Percentiles rank a stretch among this genome's conserved stretches.
Evolutionary conservation across 2,888 invertebrate species (phyloP).

Genomic region (Teleiodes luculella): DNA sequence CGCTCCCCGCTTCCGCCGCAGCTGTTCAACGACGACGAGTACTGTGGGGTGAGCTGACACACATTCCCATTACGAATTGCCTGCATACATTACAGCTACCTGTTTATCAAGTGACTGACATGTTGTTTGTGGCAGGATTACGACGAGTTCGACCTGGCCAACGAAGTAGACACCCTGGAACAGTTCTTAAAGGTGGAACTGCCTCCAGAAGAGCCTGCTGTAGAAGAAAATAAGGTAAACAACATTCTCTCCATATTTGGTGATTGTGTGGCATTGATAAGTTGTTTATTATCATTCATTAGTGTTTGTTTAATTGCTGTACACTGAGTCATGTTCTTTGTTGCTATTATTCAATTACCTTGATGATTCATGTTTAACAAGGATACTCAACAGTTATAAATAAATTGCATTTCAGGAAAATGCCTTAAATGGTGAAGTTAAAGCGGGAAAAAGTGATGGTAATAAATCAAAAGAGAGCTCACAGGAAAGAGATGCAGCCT

Average conservation of each 20-base stretch:
- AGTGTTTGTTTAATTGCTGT: not conserved
- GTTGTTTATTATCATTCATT: not conserved
- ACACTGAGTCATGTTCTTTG: slow-evolving; percentile 4
- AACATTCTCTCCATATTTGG: not conserved
- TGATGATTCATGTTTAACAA: not conserved
- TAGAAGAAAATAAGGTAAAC: slow-evolving; percentile 44
- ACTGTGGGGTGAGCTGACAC: slow-evolving; percentile 86
- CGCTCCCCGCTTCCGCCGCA: slow-evolving; percentile 94
- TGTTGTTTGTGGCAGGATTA: slow-evolving; percentile 84
- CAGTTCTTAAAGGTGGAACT: slow-evolving; percentile 89
- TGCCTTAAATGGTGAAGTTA: slow-evolving; percentile 59
- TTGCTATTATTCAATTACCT: not conserved
- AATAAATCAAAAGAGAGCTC: slow-evolving; percentile 52
- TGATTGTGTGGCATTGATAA: not conserved
- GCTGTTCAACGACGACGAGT: slow-evolving; percentile 93
- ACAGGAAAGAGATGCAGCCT: slow-evolving; percentile 42
- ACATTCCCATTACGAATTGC: slow-evolving; percentile 44
- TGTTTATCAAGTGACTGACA: not conserved
- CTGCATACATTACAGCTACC: not conserved
- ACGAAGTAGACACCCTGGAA: slow-evolving; percentile 93
- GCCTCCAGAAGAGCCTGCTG: slow-evolving; percentile 62
- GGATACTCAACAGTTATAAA: no score
- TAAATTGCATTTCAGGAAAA: slow-evolving; percentile 40
- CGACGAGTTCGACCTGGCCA: slow-evolving; percentile 93
- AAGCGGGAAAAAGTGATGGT: slow-evolving; percentile 36